A percentile compares a stretch with the other conserved stretches of the same genome.
phyloP scores from a whole-genome alignment of 2,797 vertebrate genomes.

The Odontamblyopus rebecca region DNA sequence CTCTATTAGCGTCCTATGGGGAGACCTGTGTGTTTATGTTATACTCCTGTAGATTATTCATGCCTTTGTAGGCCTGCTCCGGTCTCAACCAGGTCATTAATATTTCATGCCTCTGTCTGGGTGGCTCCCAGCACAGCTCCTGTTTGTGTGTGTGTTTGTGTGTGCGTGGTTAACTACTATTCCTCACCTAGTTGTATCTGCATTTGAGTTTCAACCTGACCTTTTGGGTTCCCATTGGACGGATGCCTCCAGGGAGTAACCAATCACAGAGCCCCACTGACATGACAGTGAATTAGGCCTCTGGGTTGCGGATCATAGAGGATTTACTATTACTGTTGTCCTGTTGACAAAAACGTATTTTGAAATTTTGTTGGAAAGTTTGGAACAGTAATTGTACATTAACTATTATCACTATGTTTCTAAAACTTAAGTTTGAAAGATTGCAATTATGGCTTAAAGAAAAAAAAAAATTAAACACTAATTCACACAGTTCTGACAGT shows the following conservation, averaged over 20 bases:
- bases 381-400: background rate
- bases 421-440: too few species aligned
- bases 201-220: conserved; percentile 48
- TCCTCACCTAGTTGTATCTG: conserved; percentile 40
- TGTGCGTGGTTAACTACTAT: background rate
- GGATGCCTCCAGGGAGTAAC: conserved; percentile 48
- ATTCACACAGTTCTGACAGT: too few species aligned
- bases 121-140: conserved; percentile 25
- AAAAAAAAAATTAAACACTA: too few species aligned
- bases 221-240: conserved; percentile 46
- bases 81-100: conserved; percentile 52
- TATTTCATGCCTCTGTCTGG: conserved; percentile 54
- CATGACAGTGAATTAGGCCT: conserved; percentile 44
- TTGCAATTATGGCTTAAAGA: too few species aligned
- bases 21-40: conserved; percentile 46
- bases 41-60: conserved; percentile 40
- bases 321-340: background rate
- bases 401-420: too few species aligned
- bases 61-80: conserved; percentile 34
- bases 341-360: background rate
- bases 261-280: conserved; percentile 40
- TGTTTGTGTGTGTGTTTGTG: conserved; percentile 10
- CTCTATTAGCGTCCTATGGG: conserved; percentile 53
- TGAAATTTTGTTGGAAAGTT: background rate
- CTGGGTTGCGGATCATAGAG: background rate